Evolutionary conservation across 2,113 vertebrate species (phyloP).

Genomic region (Aphyosemion australe): DNA sequence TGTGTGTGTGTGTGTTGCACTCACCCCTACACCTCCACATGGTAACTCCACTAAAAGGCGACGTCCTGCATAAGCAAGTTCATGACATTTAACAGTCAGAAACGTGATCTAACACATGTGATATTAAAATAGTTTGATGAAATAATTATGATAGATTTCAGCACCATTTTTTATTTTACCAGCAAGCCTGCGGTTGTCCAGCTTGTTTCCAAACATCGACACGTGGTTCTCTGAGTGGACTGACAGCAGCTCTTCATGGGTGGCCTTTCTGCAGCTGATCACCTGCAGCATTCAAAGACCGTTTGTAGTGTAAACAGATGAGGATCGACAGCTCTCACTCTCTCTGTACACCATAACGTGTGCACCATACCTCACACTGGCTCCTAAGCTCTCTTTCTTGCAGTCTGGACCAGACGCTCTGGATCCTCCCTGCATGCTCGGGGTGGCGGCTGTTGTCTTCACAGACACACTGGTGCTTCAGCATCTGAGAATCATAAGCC

Average conservation of each 20-base stretch:
- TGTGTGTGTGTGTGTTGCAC: conserved; percentile 51
- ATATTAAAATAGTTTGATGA: background rate
- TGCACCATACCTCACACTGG: conserved; percentile 85
- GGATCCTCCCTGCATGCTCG: conserved; percentile 87
- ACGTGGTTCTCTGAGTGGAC: conserved; percentile 88
- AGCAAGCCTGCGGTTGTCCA: conserved; percentile 87
- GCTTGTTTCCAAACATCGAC: conserved; percentile 87
- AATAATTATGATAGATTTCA: background rate
- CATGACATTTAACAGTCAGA: background rate
- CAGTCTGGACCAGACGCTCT: conserved; percentile 92
- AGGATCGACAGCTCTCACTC: background rate
- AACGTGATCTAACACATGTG: background rate
- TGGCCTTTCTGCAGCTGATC: conserved; percentile 87
- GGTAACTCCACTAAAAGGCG: conserved; percentile 90
- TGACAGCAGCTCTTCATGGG: conserved; percentile 86
- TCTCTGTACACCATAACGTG: background rate
- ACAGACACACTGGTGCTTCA: conserved; percentile 91
- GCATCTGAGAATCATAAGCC: conserved; percentile 91
- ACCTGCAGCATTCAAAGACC: conserved; percentile 72
- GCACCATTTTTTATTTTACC: conserved; percentile 70
- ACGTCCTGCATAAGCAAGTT: conserved; percentile 77
- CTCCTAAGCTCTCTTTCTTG: conserved; percentile 86
- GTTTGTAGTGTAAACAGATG: background rate
- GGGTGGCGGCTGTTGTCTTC: conserved; percentile 89
- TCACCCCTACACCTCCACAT: conserved; percentile 93